Percentiles rank a stretch among this genome's conserved stretches.
These are phyloP conservation scores for Cyrtonyx montezumae DNA, from an alignment of 2,113 vertebrate genomes.

Conservation along the genomic window DNA sequence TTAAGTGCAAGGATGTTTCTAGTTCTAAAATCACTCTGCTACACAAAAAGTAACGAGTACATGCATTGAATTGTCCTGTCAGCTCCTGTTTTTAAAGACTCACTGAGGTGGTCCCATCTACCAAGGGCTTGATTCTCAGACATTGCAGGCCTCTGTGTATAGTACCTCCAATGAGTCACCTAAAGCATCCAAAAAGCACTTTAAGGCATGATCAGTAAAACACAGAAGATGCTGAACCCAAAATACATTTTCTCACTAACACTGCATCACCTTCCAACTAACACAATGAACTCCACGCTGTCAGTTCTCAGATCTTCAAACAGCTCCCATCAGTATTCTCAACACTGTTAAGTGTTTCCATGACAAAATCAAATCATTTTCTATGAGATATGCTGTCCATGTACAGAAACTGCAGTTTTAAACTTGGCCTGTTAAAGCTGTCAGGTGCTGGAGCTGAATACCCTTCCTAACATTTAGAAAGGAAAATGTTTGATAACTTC, in stretches of 20 bases:
- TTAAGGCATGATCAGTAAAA: background rate
- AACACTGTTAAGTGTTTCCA: constrained; percentile 16
- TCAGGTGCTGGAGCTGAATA: background rate
- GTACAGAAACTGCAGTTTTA: background rate
- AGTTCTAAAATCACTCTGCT: background rate
- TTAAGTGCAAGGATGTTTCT: background rate
- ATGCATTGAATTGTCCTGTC: background rate
- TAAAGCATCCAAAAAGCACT: background rate
- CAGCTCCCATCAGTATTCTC: background rate
- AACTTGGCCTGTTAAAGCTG: background rate
- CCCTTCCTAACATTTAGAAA: background rate
- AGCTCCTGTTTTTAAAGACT: background rate
- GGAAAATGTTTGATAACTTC: background rate
- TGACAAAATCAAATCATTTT: background rate
- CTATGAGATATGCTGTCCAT: background rate
- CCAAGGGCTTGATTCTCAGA: background rate
- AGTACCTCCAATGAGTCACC: background rate
- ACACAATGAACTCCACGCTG: background rate
- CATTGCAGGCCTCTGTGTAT: background rate
- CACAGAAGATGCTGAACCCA: background rate
- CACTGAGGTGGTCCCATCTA: background rate
- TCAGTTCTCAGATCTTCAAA: constrained; percentile 24
- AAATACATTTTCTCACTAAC: constrained; percentile 48
- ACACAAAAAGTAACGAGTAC: background rate
- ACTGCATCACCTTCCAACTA: constrained; percentile 32